Percentiles rank a stretch among this genome's conserved stretches.
phyloP scores from a whole-genome alignment of 2,797 vertebrate species.

The Acipenser oxyrinchus region DNA sequence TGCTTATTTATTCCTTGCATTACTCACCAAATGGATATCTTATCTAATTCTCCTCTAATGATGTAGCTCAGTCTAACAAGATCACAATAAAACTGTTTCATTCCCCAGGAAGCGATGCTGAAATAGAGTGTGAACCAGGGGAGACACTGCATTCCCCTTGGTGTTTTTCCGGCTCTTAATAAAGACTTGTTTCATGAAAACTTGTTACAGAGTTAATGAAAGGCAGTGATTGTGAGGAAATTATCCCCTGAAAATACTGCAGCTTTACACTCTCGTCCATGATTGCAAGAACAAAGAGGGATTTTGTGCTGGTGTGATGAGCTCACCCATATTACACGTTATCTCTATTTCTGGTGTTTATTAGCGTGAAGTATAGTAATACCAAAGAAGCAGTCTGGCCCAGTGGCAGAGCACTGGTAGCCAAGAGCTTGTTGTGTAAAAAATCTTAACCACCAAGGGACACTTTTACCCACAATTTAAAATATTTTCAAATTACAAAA shows the following conservation, averaged over 20 bases:
- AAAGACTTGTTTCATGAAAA: conserved; percentile 57
- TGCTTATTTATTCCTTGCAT: too few relatives aligned
- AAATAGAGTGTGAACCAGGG: conserved; percentile 53
- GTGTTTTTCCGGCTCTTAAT: conserved; percentile 55
- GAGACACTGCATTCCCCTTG: conserved; percentile 32
- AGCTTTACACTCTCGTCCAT: conserved; percentile 35
- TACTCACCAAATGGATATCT: too few relatives aligned
- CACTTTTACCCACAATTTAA: background rate
- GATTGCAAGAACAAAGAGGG: conserved; percentile 58
- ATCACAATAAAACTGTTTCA: conserved; percentile 38
- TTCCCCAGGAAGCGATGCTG: conserved; percentile 39
- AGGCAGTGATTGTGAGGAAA: conserved; percentile 65
- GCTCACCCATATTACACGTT: conserved; percentile 44
- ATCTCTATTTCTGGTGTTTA: conserved; percentile 19
- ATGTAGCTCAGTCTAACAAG: conserved; percentile 48
- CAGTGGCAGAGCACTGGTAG: background rate
- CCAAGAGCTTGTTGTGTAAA: background rate
- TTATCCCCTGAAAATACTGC: conserved; percentile 43
- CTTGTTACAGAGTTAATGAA: conserved; percentile 55
- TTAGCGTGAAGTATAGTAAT: conserved; percentile 8
- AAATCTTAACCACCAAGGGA: background rate
- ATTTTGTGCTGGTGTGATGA: conserved; percentile 58
- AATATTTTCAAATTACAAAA: too few relatives aligned
- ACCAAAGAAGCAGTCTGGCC: background rate
- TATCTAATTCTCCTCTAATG: conserved; percentile 4